Evolutionary conservation across 2,797 vertebrate species (phyloP), one percentile per base, ranked within the genome.

Genomic region (Picus viridis): DNA sequence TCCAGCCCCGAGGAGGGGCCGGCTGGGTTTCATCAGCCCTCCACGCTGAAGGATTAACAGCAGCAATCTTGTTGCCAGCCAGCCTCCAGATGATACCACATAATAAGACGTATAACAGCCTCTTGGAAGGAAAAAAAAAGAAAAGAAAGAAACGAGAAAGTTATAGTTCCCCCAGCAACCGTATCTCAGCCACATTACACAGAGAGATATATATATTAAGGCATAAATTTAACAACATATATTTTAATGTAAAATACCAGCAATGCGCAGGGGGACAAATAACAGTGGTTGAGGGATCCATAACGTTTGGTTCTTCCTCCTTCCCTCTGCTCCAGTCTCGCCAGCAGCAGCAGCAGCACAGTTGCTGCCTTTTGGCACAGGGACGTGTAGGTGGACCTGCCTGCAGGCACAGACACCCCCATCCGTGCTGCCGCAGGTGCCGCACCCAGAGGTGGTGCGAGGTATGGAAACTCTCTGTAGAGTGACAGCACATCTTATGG

Each of bases 151-250:
- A 24, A 51, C 17, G 94, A 92, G 94, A 87, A 97, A 97, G 96
- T 97, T 96, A 96, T 90, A 86, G 93, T 94, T 97, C 94, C 95
- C 91, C 96, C 92, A 94, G 94, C 90, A 96, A 95, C 86, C 61
- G 80, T 97, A 97, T 96, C 90, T 97, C 91, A 91, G 77, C 43
- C 89, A 47, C 88, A 95, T 97, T 95, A 96, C 29, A 91, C 75
- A 90, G 27, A 91, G 73, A 90, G 6, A 82, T 64, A 92, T 65
- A 96, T 96, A 96, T 97, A 96, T 97, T 86, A 97, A 97, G 93
- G 92, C 94, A 96, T 97, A 97, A 97, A 97, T 97, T 97, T 96
- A 96, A 97, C 95, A 96, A 91, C 96, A 95, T 90, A 97, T 97
- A 96, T 95, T 96, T 95, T 96, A 91, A 89, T 95, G 87, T 83